Evolutionary conservation across 2,888 invertebrate species (phyloP).

Genomic region (Harpalus rufipes): DNA sequence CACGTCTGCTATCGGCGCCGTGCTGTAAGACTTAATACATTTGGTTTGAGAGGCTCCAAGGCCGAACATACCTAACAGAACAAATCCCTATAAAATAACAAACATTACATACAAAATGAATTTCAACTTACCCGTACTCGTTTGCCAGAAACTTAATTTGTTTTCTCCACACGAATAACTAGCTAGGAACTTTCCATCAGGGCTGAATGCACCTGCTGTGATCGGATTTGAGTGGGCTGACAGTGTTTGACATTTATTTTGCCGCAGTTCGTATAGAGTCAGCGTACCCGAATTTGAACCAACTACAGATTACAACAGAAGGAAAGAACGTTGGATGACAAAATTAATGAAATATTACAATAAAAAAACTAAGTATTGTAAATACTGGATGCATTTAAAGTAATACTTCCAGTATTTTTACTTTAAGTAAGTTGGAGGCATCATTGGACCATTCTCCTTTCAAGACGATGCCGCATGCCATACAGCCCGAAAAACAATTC

Average conservation of each 20-base stretch:
- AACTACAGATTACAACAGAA: conserved; percentile 78
- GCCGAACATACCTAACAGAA: conserved; percentile 91
- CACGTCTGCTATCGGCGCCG: conserved; percentile 94
- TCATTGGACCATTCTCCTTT: too few species aligned
- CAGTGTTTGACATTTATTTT: conserved; percentile 96
- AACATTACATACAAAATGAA: not conserved
- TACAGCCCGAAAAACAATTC: too few species aligned
- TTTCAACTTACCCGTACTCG: conserved; percentile 84
- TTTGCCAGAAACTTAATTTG: conserved; percentile 98
- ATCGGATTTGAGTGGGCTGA: conserved; percentile 94
- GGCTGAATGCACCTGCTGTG: conserved; percentile 96
- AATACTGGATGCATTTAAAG: too few species aligned
- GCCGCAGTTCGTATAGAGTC: conserved; percentile 96
- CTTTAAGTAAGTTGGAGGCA: too few species aligned
- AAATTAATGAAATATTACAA: conserved; percentile 69
- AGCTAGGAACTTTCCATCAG: conserved; percentile 97
- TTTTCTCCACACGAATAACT: conserved; percentile 97
- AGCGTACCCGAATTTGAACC: conserved; percentile 96
- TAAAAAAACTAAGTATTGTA: too few species aligned
- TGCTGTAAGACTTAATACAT: conserved; percentile 96
- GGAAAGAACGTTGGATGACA: not conserved
- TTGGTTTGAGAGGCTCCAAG: conserved; percentile 98
- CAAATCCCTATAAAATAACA: not conserved
- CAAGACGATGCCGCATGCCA: too few species aligned
- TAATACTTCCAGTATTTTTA: too few species aligned